Evolutionary conservation across 2,888 invertebrate species (phyloP), one percentile per base, ranked within the genome.

Genomic region (Laspeyria flexula): DNA sequence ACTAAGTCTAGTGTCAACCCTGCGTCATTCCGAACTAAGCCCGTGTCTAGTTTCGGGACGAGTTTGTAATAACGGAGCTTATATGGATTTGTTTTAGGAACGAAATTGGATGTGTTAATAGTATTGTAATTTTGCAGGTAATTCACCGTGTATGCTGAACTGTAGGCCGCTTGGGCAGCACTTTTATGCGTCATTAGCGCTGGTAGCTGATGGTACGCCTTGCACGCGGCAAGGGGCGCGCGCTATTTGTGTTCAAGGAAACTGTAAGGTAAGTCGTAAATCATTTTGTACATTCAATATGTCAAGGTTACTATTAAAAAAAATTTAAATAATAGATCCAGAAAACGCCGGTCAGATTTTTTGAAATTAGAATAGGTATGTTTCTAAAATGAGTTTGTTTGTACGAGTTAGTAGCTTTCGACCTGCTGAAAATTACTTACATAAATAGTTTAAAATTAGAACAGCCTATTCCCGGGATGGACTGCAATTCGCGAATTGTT

Each of bases 111-210:
- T 3, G 2, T 25, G 7, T 25, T 25, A 25, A 25, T 4, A 25
- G 4, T 1, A 21, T 21, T 21, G 21, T 21, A 21, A n/a, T 21
- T 21, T 21, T 9, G 1, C 66, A 92, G 93, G 88, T 45, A 80
- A 89, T 64, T 80, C 85, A 1, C 92, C 96, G 40, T 97, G 97
- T 74, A 95, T 95, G 56, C 86, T 97, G 54, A 97, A 97, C 86
- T 97, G 97, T 79, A 94, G 96, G 52, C 96, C 97, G 0, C 79
- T 95, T 47, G 97, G 97, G 0, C 95, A 95, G 87, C 95, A 95
- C 55, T 97, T 97, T 90, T 97, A 97, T 83, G 97, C 97, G 7
- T 96, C 96, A 0, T 88, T 97, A 52, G 96, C 96, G 68, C 92
- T 95, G 58, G 97, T 96, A 34, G 94, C 95, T 43, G 97, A 97